Evolutionary conservation across 53 echinoderm and acorn worm species (phyloP).

Genomic region (Holothuria scabra): DNA sequence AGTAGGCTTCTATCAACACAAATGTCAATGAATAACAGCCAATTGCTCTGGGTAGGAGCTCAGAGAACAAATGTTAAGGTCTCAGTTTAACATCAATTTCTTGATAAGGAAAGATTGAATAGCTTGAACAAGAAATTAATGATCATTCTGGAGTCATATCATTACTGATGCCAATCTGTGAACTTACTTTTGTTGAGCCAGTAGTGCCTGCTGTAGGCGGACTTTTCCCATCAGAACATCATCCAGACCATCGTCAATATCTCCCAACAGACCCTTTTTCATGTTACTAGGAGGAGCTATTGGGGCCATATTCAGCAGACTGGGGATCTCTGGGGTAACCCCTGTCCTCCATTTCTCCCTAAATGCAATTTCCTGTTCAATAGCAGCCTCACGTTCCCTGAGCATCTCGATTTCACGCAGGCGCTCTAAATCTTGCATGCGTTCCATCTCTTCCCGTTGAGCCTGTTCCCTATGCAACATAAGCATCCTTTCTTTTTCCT

Average conservation of each 20-base stretch:
- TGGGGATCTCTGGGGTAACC: neutral
- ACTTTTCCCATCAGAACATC: slow-evolving; percentile 73
- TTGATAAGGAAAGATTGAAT: too few species aligned
- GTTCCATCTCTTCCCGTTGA: slow-evolving; percentile 1
- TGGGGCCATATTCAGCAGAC: slow-evolving; percentile 21
- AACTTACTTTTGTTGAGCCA: slow-evolving; percentile 57
- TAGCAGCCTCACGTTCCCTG: slow-evolving; percentile 22
- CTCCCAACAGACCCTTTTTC: slow-evolving; percentile 40
- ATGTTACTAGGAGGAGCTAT: neutral
- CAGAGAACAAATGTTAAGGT: too few species aligned
- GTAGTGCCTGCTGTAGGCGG: slow-evolving; percentile 80
- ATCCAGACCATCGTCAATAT: slow-evolving; percentile 35
- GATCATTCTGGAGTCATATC: neutral
- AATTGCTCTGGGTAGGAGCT: too few species aligned
- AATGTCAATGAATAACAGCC: too few species aligned
- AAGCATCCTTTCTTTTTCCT: neutral
- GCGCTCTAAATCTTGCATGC: neutral
- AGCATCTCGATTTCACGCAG: slow-evolving; percentile 23
- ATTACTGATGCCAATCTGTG: neutral
- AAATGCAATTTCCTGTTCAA: slow-evolving; percentile 25
- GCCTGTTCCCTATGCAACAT: neutral
- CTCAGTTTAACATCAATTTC: too few species aligned
- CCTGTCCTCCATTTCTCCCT: neutral
- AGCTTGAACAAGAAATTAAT: neutral
- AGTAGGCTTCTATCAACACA: too few species aligned